Conservation (phyloP, 2,113 vertebrate genomes). For the Cygnus atratus region DNA sequence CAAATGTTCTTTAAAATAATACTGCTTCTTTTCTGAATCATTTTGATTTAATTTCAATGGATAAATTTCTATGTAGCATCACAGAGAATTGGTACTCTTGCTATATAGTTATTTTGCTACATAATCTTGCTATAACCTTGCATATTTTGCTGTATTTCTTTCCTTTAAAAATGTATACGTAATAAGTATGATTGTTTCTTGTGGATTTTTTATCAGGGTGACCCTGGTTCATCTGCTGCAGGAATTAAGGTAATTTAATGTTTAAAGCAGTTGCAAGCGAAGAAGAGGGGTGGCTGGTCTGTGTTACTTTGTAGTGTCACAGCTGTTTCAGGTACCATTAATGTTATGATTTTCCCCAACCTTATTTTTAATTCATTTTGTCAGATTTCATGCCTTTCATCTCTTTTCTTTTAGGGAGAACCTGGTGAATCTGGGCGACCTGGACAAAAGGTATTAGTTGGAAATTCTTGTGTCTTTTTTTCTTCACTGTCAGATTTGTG, state of each 20-base stretch:
- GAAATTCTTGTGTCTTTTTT: not conserved
- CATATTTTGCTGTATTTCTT: not conserved
- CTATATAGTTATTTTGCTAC: not conserved
- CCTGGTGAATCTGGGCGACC: slow-evolving; percentile 92
- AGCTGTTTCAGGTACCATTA: not conserved
- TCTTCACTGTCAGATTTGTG: not conserved
- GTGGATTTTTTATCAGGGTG: slow-evolving; percentile 83
- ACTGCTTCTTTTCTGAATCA: not conserved
- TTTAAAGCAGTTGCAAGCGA: not conserved
- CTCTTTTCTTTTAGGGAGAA: slow-evolving; percentile 85
- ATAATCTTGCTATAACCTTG: not conserved
- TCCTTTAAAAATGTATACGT: not conserved
- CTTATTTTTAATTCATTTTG: not conserved
- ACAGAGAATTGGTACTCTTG: not conserved
- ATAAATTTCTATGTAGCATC: not conserved
- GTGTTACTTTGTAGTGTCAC: not conserved
- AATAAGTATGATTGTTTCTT: slow-evolving; percentile 47
- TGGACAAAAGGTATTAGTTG: slow-evolving; percentile 89
- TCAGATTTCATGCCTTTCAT: not conserved
- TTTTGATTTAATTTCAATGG: not conserved
- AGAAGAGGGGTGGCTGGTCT: not conserved
- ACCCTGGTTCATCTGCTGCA: slow-evolving; percentile 95
- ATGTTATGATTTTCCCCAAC: not conserved
- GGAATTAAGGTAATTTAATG: slow-evolving; percentile 92
- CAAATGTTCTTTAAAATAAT: not conserved